phyloP scores from a whole-genome alignment of 2,113 vertebrate genomes.

The Probosciger aterrimus region DNA sequence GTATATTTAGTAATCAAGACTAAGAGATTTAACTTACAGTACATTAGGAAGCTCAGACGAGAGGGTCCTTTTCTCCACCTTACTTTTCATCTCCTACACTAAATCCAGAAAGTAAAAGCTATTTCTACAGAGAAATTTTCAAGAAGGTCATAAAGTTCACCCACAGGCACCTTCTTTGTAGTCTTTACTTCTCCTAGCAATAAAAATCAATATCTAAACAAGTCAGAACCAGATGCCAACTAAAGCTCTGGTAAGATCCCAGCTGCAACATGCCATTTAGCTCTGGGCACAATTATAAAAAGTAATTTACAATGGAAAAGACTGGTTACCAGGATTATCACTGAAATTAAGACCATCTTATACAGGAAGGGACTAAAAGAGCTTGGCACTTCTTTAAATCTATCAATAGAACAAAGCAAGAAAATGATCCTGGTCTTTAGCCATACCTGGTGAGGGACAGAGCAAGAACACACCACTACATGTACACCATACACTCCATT shows the following conservation, averaged over 20 bases:
- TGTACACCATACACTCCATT: not conserved
- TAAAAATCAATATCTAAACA: not conserved
- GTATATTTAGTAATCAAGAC: not conserved
- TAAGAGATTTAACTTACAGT: not conserved
- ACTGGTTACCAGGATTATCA: not conserved
- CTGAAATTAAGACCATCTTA: not conserved
- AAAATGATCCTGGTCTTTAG: not conserved
- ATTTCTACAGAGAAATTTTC: not conserved
- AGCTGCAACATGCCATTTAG: not conserved
- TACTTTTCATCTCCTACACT: not conserved
- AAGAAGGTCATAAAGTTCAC: not conserved
- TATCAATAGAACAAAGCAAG: not conserved
- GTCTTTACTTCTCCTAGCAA: not conserved
- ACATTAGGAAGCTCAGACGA: not conserved
- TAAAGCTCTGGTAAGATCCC: not conserved
- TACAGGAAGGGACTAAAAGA: not conserved
- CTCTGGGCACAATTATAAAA: not conserved
- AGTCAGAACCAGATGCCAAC: not conserved
- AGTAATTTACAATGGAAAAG: not conserved
- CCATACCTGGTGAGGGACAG: not conserved
- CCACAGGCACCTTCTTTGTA: not conserved
- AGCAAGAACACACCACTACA: not conserved
- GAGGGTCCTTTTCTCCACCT: not conserved
- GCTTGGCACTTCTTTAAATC: not conserved
- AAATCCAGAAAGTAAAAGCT: not conserved